Evolutionary conservation across 2,888 invertebrate genomes (phyloP).

Genomic region (Tanytarsus gracilentus): DNA sequence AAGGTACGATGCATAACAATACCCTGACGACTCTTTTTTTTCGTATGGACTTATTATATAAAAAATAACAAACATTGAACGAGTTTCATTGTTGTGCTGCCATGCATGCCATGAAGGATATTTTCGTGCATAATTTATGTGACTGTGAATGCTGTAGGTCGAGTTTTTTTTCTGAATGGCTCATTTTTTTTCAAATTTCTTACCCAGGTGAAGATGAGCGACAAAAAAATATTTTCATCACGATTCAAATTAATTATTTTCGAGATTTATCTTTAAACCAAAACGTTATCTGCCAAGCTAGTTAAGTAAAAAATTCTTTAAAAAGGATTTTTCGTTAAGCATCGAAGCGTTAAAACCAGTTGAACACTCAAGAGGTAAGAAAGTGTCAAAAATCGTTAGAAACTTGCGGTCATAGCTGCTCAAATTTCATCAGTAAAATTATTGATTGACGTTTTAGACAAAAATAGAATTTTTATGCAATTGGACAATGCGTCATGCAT

Average conservation of each 20-base stretch:
- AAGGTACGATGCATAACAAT: constrained; percentile 20
- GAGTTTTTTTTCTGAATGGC: neutral
- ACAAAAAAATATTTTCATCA: too few relatives aligned
- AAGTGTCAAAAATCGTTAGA: too few relatives aligned
- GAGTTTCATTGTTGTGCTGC: neutral
- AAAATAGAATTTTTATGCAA: constrained; percentile 15
- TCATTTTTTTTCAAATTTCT: neutral
- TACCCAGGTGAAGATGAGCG: too few relatives aligned
- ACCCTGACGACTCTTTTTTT: constrained; percentile 1
- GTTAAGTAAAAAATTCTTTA: too few relatives aligned
- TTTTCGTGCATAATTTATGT: constrained; percentile 24
- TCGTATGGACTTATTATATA: constrained; percentile 9
- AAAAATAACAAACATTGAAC: constrained; percentile 20
- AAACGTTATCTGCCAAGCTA: too few relatives aligned
- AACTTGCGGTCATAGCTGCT: neutral
- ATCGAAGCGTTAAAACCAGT: too few relatives aligned
- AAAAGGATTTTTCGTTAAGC: too few relatives aligned
- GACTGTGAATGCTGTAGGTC: constrained; percentile 17
- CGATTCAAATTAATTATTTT: constrained; percentile 18
- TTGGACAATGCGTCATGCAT: constrained; percentile 21
- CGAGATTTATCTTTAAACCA: constrained; percentile 18
- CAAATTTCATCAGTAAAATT: constrained; percentile 3
- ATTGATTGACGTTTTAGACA: constrained; percentile 26
- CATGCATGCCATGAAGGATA: constrained; percentile 4
- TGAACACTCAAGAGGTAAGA: too few relatives aligned